A percentile compares a stretch with the other conserved stretches of the same genome.
Conservation (phyloP, 2,888 invertebrate species). For the Spilosoma lubricipeda region DNA sequence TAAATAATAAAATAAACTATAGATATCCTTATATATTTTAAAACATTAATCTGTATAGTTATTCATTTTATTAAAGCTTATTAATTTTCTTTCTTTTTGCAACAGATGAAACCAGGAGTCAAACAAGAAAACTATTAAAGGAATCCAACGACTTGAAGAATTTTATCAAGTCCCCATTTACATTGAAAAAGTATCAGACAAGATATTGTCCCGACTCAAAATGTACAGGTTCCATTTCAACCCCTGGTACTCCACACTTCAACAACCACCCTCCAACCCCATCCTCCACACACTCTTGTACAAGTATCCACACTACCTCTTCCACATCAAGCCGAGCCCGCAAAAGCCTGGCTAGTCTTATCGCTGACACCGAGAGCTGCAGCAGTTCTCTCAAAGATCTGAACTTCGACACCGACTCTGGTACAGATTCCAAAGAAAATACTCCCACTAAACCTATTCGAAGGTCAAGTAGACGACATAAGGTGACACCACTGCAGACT, state of each 20-base stretch:
- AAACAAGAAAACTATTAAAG: slow-evolving; percentile 66
- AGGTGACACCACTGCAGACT: slow-evolving; percentile 71
- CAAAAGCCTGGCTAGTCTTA: slow-evolving; percentile 78
- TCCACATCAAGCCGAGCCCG: slow-evolving; percentile 80
- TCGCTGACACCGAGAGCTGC: slow-evolving; percentile 83
- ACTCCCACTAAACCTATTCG: slow-evolving; percentile 72
- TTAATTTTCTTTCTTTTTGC: background rate
- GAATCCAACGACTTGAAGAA: slow-evolving; percentile 76
- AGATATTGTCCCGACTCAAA: slow-evolving; percentile 68
- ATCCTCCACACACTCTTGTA: slow-evolving; percentile 78
- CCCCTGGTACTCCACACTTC: slow-evolving; percentile 77
- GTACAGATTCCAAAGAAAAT: slow-evolving; percentile 81
- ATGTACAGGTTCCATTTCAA: slow-evolving; percentile 73
- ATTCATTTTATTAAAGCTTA: background rate
- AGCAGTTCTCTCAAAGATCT: slow-evolving; percentile 83
- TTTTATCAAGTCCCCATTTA: slow-evolving; percentile 82
- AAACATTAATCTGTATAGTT: slow-evolving; percentile 2
- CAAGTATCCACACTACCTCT: slow-evolving; percentile 75
- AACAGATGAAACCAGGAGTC: slow-evolving; percentile 72
- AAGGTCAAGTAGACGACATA: slow-evolving; percentile 64
- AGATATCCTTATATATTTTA: background rate
- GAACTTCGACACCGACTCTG: slow-evolving; percentile 81
- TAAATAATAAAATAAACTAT: no score
- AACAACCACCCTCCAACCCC: slow-evolving; percentile 78
- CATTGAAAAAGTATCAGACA: slow-evolving; percentile 79